Evolutionary conservation across 1,140 invertebrate genomes (phyloP).

Genomic region (Eueides isabella): DNA sequence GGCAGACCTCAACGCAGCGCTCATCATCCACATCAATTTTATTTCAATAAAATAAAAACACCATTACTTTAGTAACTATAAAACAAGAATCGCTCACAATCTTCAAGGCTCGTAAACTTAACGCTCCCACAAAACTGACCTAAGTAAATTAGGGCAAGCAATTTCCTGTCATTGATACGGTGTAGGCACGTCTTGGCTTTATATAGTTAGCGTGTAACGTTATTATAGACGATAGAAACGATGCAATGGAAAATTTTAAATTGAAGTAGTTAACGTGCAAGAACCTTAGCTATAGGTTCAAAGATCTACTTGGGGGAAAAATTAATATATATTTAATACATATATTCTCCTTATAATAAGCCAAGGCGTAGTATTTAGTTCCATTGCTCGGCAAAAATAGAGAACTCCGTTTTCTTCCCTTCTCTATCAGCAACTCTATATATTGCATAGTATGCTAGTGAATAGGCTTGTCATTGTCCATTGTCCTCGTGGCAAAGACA

Average conservation of each 20-base stretch:
- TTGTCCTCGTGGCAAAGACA: too few relatives aligned
- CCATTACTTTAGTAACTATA: background rate
- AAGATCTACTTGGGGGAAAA: too few relatives aligned
- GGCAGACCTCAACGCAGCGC: too few relatives aligned
- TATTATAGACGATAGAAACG: background rate
- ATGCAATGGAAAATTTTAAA: background rate
- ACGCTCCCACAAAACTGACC: constrained; percentile 30
- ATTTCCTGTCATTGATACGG: constrained; percentile 45
- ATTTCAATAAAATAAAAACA: background rate
- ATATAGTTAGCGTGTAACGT: background rate
- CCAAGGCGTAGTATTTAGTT: too few relatives aligned
- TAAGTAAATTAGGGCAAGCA: constrained; percentile 55
- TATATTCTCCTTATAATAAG: too few relatives aligned
- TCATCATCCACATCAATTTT: background rate
- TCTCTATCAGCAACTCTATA: too few relatives aligned
- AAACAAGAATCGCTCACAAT: background rate
- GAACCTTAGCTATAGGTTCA: background rate
- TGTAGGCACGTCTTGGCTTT: constrained; percentile 22
- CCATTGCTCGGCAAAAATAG: too few relatives aligned
- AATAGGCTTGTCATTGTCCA: too few relatives aligned
- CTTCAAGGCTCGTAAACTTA: constrained; percentile 21
- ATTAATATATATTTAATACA: too few relatives aligned
- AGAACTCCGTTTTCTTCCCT: too few relatives aligned
- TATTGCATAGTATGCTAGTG: too few relatives aligned
- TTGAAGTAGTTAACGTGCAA: background rate